These are phyloP conservation scores for Biston stratarius DNA, from an alignment of 2,888 invertebrate genomes.

Conservation along the genomic window DNA sequence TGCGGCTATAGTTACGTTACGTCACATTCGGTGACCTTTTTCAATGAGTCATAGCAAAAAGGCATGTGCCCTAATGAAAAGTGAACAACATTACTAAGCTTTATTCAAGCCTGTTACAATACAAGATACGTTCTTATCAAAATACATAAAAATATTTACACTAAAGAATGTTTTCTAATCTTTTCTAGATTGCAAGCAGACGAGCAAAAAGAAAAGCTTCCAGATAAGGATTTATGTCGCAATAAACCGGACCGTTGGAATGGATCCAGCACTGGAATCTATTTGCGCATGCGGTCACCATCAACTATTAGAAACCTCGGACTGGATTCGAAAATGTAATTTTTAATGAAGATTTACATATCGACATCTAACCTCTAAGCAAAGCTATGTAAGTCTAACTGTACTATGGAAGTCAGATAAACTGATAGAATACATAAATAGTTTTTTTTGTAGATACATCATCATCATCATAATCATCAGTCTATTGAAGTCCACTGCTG, in stretches of 20 bases:
- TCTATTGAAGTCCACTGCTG: too few relatives aligned
- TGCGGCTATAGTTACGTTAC: too few relatives aligned
- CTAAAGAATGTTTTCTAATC: conserved; percentile 47
- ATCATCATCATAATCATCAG: too few relatives aligned
- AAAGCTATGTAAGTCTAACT: too few relatives aligned
- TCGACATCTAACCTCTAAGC: too few relatives aligned
- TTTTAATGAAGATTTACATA: not conserved
- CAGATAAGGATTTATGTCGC: conserved; percentile 69
- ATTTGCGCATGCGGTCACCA: conserved; percentile 56
- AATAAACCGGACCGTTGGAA: conserved; percentile 68
- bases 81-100: not conserved
- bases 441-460: too few relatives aligned
- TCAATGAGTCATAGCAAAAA: too few relatives aligned
- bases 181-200: conserved; percentile 44
- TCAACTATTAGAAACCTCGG: conserved; percentile 44
- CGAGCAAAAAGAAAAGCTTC: conserved; percentile 46
- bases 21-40: too few relatives aligned
- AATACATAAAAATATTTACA: conserved; percentile 41
- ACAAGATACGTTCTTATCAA: conserved; percentile 7
- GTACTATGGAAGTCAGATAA: too few relatives aligned
- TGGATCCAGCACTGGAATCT: conserved; percentile 66
- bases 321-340: conserved; percentile 1
- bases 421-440: too few relatives aligned
- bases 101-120: not conserved
- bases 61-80: too few relatives aligned